Conservation (phyloP, 2,888 invertebrate genomes). For the Andrena fulva region DNA sequence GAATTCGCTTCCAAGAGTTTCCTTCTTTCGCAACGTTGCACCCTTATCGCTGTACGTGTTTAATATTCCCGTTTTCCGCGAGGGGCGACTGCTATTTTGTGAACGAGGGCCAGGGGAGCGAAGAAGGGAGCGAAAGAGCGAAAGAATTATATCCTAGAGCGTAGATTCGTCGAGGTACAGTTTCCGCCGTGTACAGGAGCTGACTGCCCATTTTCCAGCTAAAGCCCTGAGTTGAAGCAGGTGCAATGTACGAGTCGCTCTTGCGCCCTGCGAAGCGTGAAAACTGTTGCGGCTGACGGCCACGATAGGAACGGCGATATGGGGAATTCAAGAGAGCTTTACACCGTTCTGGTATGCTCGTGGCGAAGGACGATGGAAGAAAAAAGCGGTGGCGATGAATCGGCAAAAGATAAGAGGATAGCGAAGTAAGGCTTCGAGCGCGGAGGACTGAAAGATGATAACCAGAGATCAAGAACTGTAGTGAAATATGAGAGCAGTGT, state of each 20-base stretch:
- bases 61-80: slow-evolving; percentile 3
- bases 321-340: slow-evolving; percentile 58
- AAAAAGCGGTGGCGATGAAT: slow-evolving; percentile 35
- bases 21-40: neutral
- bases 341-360: slow-evolving; percentile 47
- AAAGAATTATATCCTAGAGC: neutral
- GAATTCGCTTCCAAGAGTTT: slow-evolving; percentile 6
- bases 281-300: slow-evolving; percentile 47
- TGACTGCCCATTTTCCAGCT: neutral
- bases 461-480: slow-evolving; percentile 38
- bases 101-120: neutral
- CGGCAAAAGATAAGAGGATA: slow-evolving; percentile 53
- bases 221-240: neutral
- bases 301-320: slow-evolving; percentile 37
- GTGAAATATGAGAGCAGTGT: slow-evolving; percentile 37
- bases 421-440: slow-evolving; percentile 31
- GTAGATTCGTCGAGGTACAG: neutral
- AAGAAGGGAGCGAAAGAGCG: neutral
- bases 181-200: too few species aligned
- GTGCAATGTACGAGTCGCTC: slow-evolving; percentile 16
- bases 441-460: slow-evolving; percentile 39
- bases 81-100: too few species aligned
- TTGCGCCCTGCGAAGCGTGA: slow-evolving; percentile 11
- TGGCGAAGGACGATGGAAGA: neutral
- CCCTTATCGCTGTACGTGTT: neutral